These are phyloP conservation scores for Oxytorus armatus DNA, from an alignment of 2,888 invertebrate species.

Conservation along the genomic window DNA sequence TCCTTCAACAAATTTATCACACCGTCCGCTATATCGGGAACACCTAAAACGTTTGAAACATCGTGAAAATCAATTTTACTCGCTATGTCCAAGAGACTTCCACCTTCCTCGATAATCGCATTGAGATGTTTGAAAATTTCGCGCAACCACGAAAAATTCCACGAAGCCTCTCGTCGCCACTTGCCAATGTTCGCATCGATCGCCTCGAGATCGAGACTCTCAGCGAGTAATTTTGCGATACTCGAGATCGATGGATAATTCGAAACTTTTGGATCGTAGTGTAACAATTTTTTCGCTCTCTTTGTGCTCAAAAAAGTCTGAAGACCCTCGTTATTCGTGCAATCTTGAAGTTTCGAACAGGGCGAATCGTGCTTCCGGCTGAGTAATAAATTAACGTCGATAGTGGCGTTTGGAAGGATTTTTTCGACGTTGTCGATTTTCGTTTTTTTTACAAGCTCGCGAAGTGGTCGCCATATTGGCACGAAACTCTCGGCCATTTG, in stretches of 20 bases:
- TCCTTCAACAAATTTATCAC: constrained; percentile 85
- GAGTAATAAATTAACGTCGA: constrained; percentile 78
- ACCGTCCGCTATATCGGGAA: constrained; percentile 84
- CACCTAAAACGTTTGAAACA: constrained; percentile 78
- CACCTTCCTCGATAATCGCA: constrained; percentile 82
- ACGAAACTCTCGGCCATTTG: constrained; percentile 75
- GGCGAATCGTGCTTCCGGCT: constrained; percentile 68
- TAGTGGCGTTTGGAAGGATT: constrained; percentile 76
- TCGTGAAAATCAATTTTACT: constrained; percentile 84
- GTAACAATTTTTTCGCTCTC: constrained; percentile 74
- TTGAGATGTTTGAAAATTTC: constrained; percentile 84
- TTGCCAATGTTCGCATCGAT: constrained; percentile 74
- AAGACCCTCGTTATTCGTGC: constrained; percentile 70
- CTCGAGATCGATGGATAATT: constrained; percentile 73
- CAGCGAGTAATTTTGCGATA: constrained; percentile 74
- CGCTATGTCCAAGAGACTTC: constrained; percentile 84
- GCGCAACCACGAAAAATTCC: constrained; percentile 85
- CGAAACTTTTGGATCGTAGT: constrained; percentile 74
- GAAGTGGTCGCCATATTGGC: constrained; percentile 78
- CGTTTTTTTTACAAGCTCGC: constrained; percentile 72
- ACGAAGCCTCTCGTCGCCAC: constrained; percentile 85
- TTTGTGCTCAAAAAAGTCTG: constrained; percentile 75
- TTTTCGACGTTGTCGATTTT: constrained; percentile 68
- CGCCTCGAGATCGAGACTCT: constrained; percentile 74
- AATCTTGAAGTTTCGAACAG: constrained; percentile 70